Evolutionary conservation across 1,140 invertebrate genomes (phyloP).

Genomic region (Drosophila carrolli): DNA sequence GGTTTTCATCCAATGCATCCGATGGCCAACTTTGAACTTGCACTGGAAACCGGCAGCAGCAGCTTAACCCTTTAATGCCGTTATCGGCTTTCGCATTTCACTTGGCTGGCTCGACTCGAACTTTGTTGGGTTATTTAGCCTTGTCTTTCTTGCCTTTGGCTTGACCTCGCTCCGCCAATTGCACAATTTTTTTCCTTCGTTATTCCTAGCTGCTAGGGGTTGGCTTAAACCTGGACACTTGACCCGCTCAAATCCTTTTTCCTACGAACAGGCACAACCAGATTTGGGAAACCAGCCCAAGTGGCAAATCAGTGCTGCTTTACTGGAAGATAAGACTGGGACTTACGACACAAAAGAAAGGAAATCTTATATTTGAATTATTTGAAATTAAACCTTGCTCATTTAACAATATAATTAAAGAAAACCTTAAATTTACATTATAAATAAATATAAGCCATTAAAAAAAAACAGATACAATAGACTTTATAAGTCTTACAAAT

Average conservation of each 20-base stretch:
- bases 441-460: too few species aligned
- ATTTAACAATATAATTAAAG: too few species aligned
- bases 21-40: conserved; percentile 73
- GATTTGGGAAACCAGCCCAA: background rate
- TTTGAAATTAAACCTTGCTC: too few species aligned
- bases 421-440: too few species aligned
- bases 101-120: conserved; percentile 50
- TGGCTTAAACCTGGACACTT: conserved; percentile 38
- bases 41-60: conserved; percentile 18
- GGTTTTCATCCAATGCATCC: conserved; percentile 23
- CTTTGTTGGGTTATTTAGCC: conserved; percentile 34
- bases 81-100: conserved; percentile 78
- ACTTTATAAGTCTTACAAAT: too few species aligned
- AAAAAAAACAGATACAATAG: too few species aligned
- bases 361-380: too few species aligned
- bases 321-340: background rate
- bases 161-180: conserved; percentile 28
- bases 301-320: conserved; percentile 45
- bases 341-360: conserved; percentile 10
- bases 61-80: conserved; percentile 76
- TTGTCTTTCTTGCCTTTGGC: conserved; percentile 26
- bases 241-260: conserved; percentile 13
- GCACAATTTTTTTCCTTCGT: conserved; percentile 20
- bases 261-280: background rate
- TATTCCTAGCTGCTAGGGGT: background rate